Base-by-base conservation (phyloP, 1,140 invertebrate species). In the Pomacea maculata region DNA sequence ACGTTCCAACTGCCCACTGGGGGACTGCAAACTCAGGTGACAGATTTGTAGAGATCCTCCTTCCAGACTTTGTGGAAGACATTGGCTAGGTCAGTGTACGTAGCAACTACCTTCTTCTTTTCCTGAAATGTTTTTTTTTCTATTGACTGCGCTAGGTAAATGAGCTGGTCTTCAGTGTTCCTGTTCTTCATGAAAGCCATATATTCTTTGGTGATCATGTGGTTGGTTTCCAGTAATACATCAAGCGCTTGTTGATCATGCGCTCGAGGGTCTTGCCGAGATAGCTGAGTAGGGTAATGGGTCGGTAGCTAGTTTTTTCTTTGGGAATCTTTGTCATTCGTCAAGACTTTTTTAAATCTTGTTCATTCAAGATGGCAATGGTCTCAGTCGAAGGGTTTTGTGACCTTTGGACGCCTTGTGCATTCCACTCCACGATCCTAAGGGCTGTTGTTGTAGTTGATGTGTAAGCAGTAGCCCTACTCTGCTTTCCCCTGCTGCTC, bases 1-100 rank as follows among this genome's bases (percentile, higher is more conserved):
- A 4, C 34, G 34, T 45, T 45, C 34, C 34, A 45, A 6, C 34
- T 45, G 34, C 34, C 2, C 34, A 45, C 34, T 45, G 34, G 34
- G 34, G 6, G 34, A 45, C 34, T 45, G 34, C 34, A 45, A 45
- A 6, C 34, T 45, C 6, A 4, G 34, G 34, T 45, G 34, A 45
- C 34, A 6, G 34, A 45, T 45, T 45, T 45, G 34, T 4, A 45
- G 34, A 82, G 78, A 55, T 64, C 73, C 7, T 79, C 72, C 57
- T 57, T 77, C 81, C 81, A 75, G 21, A 82, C 78, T 57, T 74
- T 68, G 78, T 82, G 78, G 57, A 82, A 82, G 17, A 78, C 81
- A 34, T 79, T 80, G 25, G 72, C 29, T 14, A 82, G 54, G 29
- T 80, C 81, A 75, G 80, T 57, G 15, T 75, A 82, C 9, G 71